Base-by-base conservation (phyloP, 2,113 vertebrate species). In the Gymnocephalus cernua region DNA sequence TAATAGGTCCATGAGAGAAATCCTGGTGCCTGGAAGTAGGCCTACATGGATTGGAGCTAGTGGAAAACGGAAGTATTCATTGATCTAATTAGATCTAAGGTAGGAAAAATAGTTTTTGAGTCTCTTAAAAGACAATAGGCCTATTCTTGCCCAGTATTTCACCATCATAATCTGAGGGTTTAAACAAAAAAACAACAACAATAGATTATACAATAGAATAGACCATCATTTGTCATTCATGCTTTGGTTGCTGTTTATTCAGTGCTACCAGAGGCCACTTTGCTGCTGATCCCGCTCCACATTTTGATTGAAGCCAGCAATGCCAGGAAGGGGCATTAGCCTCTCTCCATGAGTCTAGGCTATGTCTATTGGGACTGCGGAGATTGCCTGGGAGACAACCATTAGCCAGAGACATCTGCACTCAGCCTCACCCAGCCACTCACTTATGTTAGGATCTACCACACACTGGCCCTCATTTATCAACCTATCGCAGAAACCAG, bases 361-460 rank as follows among this genome's bases (percentile, higher is more conserved):
- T 32, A 32, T 32, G 58, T 32, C 89, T 79, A 79, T 64, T 68
- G 88, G 88, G 91, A 93, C 72, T 18, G 23, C 41, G 62, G 72
- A 57, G 71, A 74, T 48, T 75, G 61, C 48, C 66, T 73, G 25
- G 63, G 85, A 76, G 77, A 85, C 70, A 12, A 53, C 74, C 77
- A 86, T 90, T 91, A 88, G 45, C 73, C 53, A 16, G 35, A 77
- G 87, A 88, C 92, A 89, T 86, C 92, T 93, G 93, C 50, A 86
- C 56, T 71, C 79, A 29, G 74, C 79, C 78, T 57, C 51, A 2
- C 11, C 61, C 44, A 72, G 68, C 48, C 23, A 12, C 56, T 80
- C 74, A 79, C 32, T 82, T 45, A 84, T 35, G n/a, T n/a, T n/a
- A n/a, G n/a, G n/a, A n/a, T n/a, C n/a, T n/a, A n/a, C n/a, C n/a